These are phyloP conservation scores for Enteromius trimaculatus DNA, from an alignment of 2,797 vertebrate species.

Conservation along the genomic window DNA sequence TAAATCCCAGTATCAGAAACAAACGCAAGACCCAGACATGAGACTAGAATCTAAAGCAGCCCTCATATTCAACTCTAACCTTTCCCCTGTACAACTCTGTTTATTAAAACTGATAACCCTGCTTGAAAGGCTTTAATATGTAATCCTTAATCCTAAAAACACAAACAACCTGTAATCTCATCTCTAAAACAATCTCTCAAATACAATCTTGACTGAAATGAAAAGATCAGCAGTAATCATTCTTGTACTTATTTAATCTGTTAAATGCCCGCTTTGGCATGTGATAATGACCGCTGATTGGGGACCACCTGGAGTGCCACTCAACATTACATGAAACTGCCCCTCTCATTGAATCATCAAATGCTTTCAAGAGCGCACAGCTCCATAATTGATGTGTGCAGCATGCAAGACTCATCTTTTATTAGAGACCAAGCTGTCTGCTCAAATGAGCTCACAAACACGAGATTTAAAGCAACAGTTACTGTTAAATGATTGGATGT, in stretches of 20 bases:
- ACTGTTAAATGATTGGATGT: not conserved
- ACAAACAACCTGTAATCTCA: conserved; percentile 23
- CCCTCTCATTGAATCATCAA: not conserved
- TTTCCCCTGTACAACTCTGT: not conserved
- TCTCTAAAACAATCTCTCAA: conserved; percentile 33
- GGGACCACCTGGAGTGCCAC: conserved; percentile 14
- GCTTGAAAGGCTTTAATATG: not conserved
- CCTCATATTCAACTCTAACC: conserved; percentile 1
- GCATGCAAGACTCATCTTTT: conserved; percentile 19
- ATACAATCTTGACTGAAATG: conserved; percentile 31
- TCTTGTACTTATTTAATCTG: conserved; percentile 12
- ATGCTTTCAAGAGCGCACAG: conserved; percentile 5
- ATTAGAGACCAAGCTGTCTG: conserved; percentile 10
- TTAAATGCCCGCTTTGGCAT: conserved; percentile 21
- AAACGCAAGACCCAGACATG: conserved; percentile 37
- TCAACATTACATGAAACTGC: conserved; percentile 12
- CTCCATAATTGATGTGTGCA: conserved; percentile 24
- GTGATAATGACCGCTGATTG: conserved; percentile 31
- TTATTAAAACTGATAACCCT: not conserved
- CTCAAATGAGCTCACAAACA: conserved; percentile 14
- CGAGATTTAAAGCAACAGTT: conserved; percentile 1
- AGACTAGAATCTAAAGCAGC: conserved; percentile 15
- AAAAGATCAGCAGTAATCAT: conserved; percentile 29
- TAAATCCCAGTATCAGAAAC: not conserved
- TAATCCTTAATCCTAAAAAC: conserved; percentile 24